Evolutionary conservation across 2,888 invertebrate species (phyloP).

Genomic region (Cylindroiulus punctatus): DNA sequence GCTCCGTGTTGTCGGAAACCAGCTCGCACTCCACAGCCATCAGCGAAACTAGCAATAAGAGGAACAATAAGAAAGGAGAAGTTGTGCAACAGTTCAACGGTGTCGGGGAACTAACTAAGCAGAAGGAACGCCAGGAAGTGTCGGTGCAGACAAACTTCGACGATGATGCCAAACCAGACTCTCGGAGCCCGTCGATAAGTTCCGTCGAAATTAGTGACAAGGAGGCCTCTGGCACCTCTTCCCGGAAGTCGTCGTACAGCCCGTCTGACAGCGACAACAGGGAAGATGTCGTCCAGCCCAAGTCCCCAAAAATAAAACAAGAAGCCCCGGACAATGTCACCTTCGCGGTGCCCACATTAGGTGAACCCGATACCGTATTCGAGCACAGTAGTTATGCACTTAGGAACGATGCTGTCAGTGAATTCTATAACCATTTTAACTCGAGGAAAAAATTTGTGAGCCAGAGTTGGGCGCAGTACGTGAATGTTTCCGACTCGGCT

Average conservation of each 20-base stretch:
- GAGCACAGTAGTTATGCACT: conserved; percentile 36
- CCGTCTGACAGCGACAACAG: neutral
- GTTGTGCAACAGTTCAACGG: neutral
- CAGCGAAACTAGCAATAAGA: neutral
- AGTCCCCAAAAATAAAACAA: neutral
- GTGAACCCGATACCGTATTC: conserved; percentile 45
- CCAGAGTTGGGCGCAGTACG: conserved; percentile 39
- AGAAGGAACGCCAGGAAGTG: neutral
- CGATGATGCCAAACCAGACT: neutral
- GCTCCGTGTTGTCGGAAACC: neutral
- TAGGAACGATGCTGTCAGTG: conserved; percentile 44
- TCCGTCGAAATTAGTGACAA: neutral
- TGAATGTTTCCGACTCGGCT: conserved; percentile 4
- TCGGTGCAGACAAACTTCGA: conserved; percentile 30
- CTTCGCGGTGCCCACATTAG: neutral
- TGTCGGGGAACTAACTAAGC: neutral
- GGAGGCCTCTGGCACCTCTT: neutral
- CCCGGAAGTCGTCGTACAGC: neutral
- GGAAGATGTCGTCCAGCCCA: neutral
- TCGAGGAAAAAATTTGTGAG: conserved; percentile 47
- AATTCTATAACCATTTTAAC: conserved; percentile 52
- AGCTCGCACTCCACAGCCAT: conserved; percentile 20
- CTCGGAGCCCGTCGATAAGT: neutral
- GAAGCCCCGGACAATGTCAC: neutral
- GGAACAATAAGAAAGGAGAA: neutral